Evolutionary conservation across 1,140 invertebrate species (phyloP).

Genomic region (Grapholita molesta): DNA sequence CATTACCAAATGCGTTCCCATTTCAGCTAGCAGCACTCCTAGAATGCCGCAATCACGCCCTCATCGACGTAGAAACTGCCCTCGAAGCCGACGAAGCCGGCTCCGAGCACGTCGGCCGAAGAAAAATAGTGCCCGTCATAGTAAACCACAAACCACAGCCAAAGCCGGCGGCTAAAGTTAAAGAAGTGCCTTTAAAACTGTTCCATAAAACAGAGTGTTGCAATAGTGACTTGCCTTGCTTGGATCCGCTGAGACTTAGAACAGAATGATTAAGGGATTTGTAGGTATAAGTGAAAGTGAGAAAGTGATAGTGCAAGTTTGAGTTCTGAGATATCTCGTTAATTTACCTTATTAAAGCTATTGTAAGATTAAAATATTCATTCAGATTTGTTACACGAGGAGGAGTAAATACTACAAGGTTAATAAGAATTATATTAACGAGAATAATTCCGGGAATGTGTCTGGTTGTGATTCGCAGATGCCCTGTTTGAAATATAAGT

Average conservation of each 20-base stretch:
- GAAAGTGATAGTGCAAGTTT: neutral
- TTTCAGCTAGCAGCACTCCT: conserved; percentile 61
- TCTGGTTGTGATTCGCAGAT: too few relatives aligned
- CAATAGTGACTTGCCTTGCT: conserved; percentile 49
- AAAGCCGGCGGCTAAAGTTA: conserved; percentile 38
- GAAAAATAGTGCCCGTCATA: conserved; percentile 50
- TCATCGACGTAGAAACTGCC: conserved; percentile 68
- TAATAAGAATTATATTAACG: too few relatives aligned
- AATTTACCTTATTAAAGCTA: too few relatives aligned
- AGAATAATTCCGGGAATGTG: too few relatives aligned
- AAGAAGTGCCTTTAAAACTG: conserved; percentile 63
- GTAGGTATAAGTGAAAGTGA: neutral
- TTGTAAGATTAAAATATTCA: too few relatives aligned
- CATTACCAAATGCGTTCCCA: neutral
- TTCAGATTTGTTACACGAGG: too few relatives aligned
- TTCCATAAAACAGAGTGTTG: conserved; percentile 60
- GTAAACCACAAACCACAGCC: conserved; percentile 23
- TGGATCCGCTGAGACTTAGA: conserved; percentile 60
- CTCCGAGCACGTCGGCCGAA: conserved; percentile 35
- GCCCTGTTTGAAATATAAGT: too few relatives aligned
- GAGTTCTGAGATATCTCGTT: too few relatives aligned
- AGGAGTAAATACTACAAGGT: too few relatives aligned
- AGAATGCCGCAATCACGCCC: conserved; percentile 62
- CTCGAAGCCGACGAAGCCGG: conserved; percentile 62
- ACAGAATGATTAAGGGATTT: conserved; percentile 60